Evolutionary conservation across 2,888 invertebrate species (phyloP).

Genomic region (Pristionchus exspectatus): DNA sequence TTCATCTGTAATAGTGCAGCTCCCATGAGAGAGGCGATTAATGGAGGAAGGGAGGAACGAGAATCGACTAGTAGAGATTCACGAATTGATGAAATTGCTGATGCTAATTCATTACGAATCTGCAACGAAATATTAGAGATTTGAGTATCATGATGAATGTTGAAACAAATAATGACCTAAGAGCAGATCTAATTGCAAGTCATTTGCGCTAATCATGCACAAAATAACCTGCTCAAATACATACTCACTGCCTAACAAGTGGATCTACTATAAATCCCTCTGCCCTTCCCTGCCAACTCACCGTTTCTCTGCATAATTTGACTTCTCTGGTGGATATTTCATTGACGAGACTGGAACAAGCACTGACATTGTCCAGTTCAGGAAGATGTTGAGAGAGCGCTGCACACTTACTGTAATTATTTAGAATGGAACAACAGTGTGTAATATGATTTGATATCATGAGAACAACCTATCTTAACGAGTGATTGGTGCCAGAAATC

Average conservation of each 20-base stretch:
- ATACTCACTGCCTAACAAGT: no score
- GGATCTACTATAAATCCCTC: no score
- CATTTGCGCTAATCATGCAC: no score
- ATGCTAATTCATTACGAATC: slow-evolving; percentile 9
- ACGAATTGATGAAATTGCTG: slow-evolving; percentile 19
- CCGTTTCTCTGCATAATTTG: slow-evolving; percentile 50
- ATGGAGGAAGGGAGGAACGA: slow-evolving; percentile 56
- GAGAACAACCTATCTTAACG: no score
- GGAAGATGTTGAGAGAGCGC: slow-evolving; percentile 62
- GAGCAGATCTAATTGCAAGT: no score
- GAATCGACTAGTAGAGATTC: slow-evolving; percentile 48
- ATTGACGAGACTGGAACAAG: slow-evolving; percentile 29
- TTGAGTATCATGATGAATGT: no score
- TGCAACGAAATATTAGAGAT: not conserved
- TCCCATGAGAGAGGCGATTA: slow-evolving; percentile 70
- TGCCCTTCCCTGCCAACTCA: not conserved
- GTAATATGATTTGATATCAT: not conserved
- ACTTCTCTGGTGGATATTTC: slow-evolving; percentile 53
- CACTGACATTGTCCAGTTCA: slow-evolving; percentile 27
- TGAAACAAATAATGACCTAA: no score
- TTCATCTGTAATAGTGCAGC: slow-evolving; percentile 73
- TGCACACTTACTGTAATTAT: slow-evolving; percentile 40
- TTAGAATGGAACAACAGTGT: not conserved
- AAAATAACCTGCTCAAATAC: no score
- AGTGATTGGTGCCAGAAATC: not conserved